phyloP scores from a whole-genome alignment of 1,140 invertebrate species.

The Drosophila melanica region DNA sequence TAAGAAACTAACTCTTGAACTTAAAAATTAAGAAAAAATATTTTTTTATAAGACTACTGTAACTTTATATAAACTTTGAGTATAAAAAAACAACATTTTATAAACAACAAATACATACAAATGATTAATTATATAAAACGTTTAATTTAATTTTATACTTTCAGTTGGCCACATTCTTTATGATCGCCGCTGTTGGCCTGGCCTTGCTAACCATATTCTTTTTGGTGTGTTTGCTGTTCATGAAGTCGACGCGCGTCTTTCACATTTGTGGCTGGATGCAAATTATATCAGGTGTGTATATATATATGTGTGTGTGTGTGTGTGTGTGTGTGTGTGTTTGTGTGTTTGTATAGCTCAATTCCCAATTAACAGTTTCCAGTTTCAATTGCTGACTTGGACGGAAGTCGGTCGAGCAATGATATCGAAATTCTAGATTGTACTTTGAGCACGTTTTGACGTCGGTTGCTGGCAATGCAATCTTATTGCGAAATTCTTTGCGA shows the following conservation, averaged over 20 bases:
- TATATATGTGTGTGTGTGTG: neutral
- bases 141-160: constrained; percentile 59
- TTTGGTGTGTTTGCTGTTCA: constrained; percentile 97
- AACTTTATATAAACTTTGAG: no score
- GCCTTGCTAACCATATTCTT: constrained; percentile 93
- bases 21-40: no score
- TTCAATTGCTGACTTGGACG: constrained; percentile 12
- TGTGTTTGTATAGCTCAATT: constrained; percentile 9
- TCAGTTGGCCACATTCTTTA: constrained; percentile 93
- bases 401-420: constrained; percentile 26
- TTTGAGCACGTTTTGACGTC: constrained; percentile 54
- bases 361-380: constrained; percentile 10
- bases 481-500: constrained; percentile 7
- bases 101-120: no score
- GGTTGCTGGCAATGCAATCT: constrained; percentile 23
- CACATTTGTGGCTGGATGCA: constrained; percentile 97
- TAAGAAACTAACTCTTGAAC: no score
- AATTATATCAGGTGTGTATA: constrained; percentile 94
- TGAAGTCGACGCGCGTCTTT: constrained; percentile 96
- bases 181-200: constrained; percentile 93
- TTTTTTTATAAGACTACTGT: no score
- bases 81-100: no score
- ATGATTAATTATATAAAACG: neutral
- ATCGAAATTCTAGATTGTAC: constrained; percentile 19
- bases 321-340: neutral